Evolutionary conservation across 2,888 invertebrate genomes (phyloP), one percentile per base, ranked within the genome.

Genomic region (Drosophila barbarae): DNA sequence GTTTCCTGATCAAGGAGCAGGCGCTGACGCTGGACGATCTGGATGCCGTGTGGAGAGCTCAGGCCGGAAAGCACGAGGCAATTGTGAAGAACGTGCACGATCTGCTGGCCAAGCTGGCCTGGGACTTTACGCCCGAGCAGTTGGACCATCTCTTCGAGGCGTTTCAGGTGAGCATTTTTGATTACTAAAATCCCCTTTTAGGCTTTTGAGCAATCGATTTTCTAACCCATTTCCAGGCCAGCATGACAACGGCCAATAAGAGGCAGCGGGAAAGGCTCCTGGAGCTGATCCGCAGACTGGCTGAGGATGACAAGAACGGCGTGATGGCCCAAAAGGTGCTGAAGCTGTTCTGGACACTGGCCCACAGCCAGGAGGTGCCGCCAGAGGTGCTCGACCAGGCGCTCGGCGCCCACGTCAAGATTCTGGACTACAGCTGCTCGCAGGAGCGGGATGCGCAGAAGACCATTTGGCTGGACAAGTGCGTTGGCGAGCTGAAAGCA

Each of bases 41-140:
- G 77, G 98, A 98, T 88, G 96, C 96, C 13, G 95, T 99, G 71
- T 99, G 98, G 98, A 95, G 95, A 57, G 98, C 98, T 5, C 98
- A 98, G 90, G 95, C 95, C 66, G 98, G 98, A 15, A 98, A 98
- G 90, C 98, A 98, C 89, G 98, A 98, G 89, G 98, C 98, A 9
- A 99, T 99, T 80, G 98, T 98, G 9, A 98, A 97, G 90, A 99
- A 99, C 88, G 95, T 99, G 41, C 98, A 99, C 88, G 98, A 98
- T 88, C 90, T 99, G 73, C 90, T 99, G 64, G 98, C 98, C 10
- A 98, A 98, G 90, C 91, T 99, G 53, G 98, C 99, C 1, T 98
- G 98, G 98, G 98, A 98, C 89, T 98, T 99, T 89, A 96, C 96
- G 72, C 97, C 98, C 1, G 98, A 98, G 88, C 98, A 99, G 89